These are phyloP conservation scores for Epinephelus moara DNA, from an alignment of 2,113 vertebrate genomes.

Conservation along the genomic window DNA sequence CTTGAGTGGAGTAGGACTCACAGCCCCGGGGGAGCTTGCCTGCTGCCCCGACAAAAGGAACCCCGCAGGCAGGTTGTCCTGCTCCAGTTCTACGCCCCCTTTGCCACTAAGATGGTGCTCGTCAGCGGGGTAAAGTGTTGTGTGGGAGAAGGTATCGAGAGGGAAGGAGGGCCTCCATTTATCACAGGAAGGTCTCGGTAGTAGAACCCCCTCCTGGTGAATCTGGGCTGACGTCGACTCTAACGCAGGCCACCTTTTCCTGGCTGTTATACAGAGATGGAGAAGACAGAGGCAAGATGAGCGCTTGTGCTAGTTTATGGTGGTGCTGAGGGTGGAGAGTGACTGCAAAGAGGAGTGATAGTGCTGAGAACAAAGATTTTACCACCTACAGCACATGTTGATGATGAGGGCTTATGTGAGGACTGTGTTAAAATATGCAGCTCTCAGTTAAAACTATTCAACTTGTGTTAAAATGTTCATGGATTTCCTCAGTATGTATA, in stretches of 20 bases:
- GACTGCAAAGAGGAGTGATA: conserved; percentile 10
- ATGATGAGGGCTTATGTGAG: neutral
- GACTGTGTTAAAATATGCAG: conserved; percentile 24
- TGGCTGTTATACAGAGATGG: conserved; percentile 84
- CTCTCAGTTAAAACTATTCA: neutral
- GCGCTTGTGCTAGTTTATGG: neutral
- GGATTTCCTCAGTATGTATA: neutral
- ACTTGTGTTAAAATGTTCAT: neutral
- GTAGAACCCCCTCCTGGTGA: conserved; percentile 84
- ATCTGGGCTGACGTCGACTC: conserved; percentile 89
- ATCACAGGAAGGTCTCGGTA: conserved; percentile 93
- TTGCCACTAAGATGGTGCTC: conserved; percentile 19
- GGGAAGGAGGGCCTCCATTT: conserved; percentile 33
- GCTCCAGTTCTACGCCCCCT: conserved; percentile 35
- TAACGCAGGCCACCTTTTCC: conserved; percentile 91
- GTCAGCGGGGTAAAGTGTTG: conserved; percentile 34
- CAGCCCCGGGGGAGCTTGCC: conserved; percentile 29
- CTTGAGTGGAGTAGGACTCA: conserved; percentile 13
- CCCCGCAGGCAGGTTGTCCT: conserved; percentile 34
- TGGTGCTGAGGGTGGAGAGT: neutral
- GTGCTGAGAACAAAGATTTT: conserved; percentile 1
- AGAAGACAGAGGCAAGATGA: conserved; percentile 25
- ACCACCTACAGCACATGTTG: neutral
- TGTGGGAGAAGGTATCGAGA: conserved; percentile 1
- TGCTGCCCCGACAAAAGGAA: conserved; percentile 12